Base-by-base conservation (phyloP, 2,797 vertebrate species). In the Benthosema pterotum region DNA sequence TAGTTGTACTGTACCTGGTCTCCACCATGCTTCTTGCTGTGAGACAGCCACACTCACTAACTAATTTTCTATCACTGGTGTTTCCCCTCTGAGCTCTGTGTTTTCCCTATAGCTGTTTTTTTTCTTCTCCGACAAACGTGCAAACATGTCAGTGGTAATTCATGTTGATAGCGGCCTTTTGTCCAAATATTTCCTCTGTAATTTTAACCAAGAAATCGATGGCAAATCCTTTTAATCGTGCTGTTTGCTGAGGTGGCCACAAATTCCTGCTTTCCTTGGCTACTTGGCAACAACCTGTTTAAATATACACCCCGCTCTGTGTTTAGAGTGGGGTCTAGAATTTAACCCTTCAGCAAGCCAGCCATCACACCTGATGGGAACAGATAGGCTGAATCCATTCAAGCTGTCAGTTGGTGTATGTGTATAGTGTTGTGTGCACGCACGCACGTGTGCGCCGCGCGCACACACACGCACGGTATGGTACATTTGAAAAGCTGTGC, bases 161-260 rank as follows among this genome's bases (percentile, higher is more conserved):
- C 79, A 83, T 72, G 72, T 79, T 85, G 86, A 90, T 88, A 79
- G 85, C 63, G 51, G 75, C 64, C 72, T 82, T 87, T 87, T 84
- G 65, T 86, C 75, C 80, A 90, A 90, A 92, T 90, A 88, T 91
- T 90, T 92, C 82, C 80, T 83, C 76, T 83, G 85, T 85, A 91
- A 89, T 86, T 80, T 87, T 82, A 91, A 88, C 79, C 72, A 65
- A 82, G 80, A 89, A 88, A 87, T 89, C 74, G 81, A 76, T 70
- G 82, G 83, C 79, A 89, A 91, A 91, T 89, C 86, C 79, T 83
- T 85, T 87, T 86, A 85, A 89, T 86, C 78, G 75, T 79, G 77
- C 72, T 75, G 83, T 86, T 91, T 88, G 88, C 85, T 87, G 86
- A 89, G 81, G 83, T 82, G 83, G 85, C 74, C 81, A 69, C 80